Conservation (phyloP, 2,797 vertebrate genomes). For the Chromobotia macracanthus region DNA sequence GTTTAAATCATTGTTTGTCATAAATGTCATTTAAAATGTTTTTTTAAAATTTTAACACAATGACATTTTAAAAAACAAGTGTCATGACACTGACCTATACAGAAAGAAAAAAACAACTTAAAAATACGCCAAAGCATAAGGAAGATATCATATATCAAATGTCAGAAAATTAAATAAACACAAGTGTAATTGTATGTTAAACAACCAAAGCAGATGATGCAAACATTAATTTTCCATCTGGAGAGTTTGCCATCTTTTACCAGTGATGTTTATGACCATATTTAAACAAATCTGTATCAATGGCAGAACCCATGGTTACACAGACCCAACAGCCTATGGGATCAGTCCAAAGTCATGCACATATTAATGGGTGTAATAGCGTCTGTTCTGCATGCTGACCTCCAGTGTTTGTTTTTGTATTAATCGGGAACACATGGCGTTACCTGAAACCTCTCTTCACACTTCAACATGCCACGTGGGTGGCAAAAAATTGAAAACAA, state of each 20-base stretch:
- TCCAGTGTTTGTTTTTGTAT: conserved; percentile 77
- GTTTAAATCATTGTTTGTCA: neutral
- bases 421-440: conserved; percentile 73
- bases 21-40: neutral
- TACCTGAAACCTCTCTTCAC: conserved; percentile 75
- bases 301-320: conserved; percentile 30
- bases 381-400: conserved; percentile 66
- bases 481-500: conserved; percentile 74
- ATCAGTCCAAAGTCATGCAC: conserved; percentile 63
- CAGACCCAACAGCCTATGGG: conserved; percentile 43
- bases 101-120: neutral
- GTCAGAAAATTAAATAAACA: neutral
- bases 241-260: conserved; percentile 9
- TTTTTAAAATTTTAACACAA: neutral
- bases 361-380: conserved; percentile 73
- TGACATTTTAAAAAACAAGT: neutral
- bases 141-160: conserved; percentile 1
- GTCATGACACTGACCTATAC: neutral
- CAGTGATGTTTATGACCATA: conserved; percentile 18
- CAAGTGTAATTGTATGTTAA: conserved; percentile 9
- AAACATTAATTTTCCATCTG: conserved; percentile 36
- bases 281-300: conserved; percentile 15
- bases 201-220: conserved; percentile 10
- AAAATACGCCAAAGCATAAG: neutral
- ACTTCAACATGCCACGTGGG: conserved; percentile 70